A percentile compares a stretch with the other conserved stretches of the same genome.
Conservation (phyloP, 2,888 invertebrate genomes). For the Cancer borealis region DNA sequence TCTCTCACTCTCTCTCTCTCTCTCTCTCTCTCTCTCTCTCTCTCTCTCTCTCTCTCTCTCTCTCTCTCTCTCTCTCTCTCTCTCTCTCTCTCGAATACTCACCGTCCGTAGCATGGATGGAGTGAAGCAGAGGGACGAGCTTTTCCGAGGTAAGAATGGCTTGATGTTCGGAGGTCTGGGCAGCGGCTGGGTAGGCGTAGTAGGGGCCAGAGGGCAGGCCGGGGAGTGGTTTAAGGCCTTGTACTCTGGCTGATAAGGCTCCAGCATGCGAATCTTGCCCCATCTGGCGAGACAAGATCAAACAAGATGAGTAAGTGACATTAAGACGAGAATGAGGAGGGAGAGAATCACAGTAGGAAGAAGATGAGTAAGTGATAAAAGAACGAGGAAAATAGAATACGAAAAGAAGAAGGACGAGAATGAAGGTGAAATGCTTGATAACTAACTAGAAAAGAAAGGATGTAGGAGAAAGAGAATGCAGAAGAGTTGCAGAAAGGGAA, state of each 20-base stretch:
- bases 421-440: background rate
- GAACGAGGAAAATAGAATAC: background rate
- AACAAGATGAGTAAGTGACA: background rate
- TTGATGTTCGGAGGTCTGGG: constrained; percentile 44
- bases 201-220: constrained; percentile 83
- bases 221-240: constrained; percentile 87
- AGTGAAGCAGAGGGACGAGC: constrained; percentile 76
- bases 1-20: background rate
- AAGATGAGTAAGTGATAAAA: background rate
- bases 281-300: constrained; percentile 83
- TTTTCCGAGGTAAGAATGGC: constrained; percentile 71
- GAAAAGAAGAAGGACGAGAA: background rate
- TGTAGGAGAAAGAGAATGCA: background rate
- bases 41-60: constrained; percentile 31
- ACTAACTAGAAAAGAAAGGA: background rate
- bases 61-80: background rate
- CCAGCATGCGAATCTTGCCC: constrained; percentile 96
- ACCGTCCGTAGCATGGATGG: constrained; percentile 74
- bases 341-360: background rate
- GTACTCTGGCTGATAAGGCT: constrained; percentile 94
- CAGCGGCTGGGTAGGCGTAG: constrained; percentile 76
- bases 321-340: background rate
- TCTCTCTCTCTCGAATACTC: constrained; percentile 45
- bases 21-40: constrained; percentile 18
- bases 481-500: background rate